phyloP scores from a whole-genome alignment of 2,888 invertebrate species.

The Exephanes ischioxanthus region DNA sequence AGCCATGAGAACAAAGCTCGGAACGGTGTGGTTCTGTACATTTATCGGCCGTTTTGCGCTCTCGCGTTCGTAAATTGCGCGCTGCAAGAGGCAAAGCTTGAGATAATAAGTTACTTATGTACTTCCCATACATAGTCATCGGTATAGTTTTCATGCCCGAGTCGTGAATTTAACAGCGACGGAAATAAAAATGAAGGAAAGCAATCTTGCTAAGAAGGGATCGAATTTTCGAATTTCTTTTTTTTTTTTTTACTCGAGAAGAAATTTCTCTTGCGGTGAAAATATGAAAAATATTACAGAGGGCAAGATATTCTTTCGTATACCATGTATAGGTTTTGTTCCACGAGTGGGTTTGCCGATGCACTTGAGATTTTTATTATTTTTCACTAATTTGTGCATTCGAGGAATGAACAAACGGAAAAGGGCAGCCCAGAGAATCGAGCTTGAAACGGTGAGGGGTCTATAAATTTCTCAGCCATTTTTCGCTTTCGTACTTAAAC shows the following conservation, averaged over 20 bases:
- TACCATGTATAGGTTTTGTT: too few relatives aligned
- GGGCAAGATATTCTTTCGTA: too few relatives aligned
- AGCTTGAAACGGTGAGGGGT: constrained; percentile 33
- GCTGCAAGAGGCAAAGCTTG: constrained; percentile 55
- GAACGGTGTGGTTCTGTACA: constrained; percentile 43
- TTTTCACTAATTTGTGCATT: not conserved
- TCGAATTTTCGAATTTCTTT: not conserved
- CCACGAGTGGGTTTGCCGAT: too few relatives aligned
- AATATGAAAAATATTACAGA: not conserved
- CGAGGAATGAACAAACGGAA: constrained; percentile 42
- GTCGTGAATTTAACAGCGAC: constrained; percentile 38
- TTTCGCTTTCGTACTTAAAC: constrained; percentile 54
- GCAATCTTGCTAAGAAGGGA: not conserved
- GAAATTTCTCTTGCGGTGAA: not conserved
- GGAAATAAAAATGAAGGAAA: not conserved
- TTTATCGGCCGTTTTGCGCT: not conserved
- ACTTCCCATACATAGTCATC: constrained; percentile 23
- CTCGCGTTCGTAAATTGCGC: constrained; percentile 31
- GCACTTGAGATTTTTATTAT: not conserved
- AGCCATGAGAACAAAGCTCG: constrained; percentile 31
- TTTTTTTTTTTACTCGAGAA: not conserved
- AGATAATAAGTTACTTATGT: too few relatives aligned
- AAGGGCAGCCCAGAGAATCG: constrained; percentile 53
- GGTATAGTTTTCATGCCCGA: constrained; percentile 57
- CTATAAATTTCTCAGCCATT: constrained; percentile 60